These are phyloP conservation scores for Athalia cordata DNA, from an alignment of 2,888 invertebrate genomes.

Conservation along the genomic window DNA sequence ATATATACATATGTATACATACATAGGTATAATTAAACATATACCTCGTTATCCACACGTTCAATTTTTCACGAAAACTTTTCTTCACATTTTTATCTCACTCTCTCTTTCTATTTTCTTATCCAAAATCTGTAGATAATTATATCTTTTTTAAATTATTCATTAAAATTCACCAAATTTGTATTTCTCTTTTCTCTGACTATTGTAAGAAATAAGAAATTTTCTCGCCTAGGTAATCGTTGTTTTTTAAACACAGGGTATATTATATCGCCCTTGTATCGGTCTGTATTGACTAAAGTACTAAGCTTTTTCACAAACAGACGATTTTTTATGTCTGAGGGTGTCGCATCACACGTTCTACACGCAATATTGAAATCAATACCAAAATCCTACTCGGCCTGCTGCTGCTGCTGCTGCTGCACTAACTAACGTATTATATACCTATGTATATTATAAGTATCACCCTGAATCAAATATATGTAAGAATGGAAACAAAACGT, in stretches of 20 bases:
- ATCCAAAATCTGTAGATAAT: not conserved
- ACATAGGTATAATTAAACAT: not conserved
- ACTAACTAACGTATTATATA: not conserved
- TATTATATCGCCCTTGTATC: constrained; percentile 52
- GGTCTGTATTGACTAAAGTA: constrained; percentile 65
- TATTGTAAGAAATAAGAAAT: too few species aligned
- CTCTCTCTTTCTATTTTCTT: not conserved
- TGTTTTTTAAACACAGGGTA: not conserved
- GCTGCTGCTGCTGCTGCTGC: constrained; percentile 36
- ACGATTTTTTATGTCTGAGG: constrained; percentile 52
- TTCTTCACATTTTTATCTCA: too few species aligned
- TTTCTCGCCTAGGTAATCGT: too few species aligned
- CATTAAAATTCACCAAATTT: too few species aligned
- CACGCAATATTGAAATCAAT: constrained; percentile 63
- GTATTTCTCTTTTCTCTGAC: too few species aligned
- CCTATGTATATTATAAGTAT: too few species aligned
- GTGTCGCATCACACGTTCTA: constrained; percentile 54
- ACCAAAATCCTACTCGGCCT: constrained; percentile 42
- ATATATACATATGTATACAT: not conserved
- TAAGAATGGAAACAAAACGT: too few species aligned
- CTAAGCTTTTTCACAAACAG: constrained; percentile 63
- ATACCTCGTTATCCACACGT: not conserved
- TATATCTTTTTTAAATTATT: too few species aligned
- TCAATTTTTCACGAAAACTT: not conserved
- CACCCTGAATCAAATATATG: too few species aligned